Percentiles rank a stretch among this genome's conserved stretches.
Evolutionary conservation across 2,113 vertebrate species (phyloP).

Genomic region (Peromyscus polionotus): DNA sequence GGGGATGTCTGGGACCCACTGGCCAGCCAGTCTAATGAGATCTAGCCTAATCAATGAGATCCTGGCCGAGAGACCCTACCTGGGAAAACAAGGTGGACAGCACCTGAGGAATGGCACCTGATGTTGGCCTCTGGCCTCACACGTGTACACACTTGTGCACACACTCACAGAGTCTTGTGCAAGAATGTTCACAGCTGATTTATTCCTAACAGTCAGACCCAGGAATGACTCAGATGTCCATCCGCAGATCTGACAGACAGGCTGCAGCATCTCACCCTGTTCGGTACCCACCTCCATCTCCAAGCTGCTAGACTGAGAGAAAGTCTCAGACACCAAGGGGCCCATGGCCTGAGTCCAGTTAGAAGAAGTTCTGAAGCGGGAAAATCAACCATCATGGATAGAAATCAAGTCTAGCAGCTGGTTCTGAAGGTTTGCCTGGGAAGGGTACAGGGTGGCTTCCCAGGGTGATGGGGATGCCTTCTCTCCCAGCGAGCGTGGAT

Average conservation of each 20-base stretch:
- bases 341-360: neutral
- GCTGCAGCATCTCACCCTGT: neutral
- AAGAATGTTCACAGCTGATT: neutral
- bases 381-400: no score
- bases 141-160: neutral
- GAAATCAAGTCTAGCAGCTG: neutral
- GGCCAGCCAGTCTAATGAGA: neutral
- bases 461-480: neutral
- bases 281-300: neutral
- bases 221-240: neutral
- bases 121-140: neutral
- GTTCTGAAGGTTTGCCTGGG: neutral
- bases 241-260: no score
- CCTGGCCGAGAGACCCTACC: neutral
- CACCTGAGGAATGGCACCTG: no score
- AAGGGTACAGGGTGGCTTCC: neutral
- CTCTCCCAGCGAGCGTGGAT: neutral
- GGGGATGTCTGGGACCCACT: neutral
- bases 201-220: accelerated
- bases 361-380: neutral
- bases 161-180: neutral
- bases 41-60: neutral
- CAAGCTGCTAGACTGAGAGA: neutral
- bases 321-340: no score
- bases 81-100: no score